Conservation (phyloP, 2,888 invertebrate genomes). For the Lithophane ornitopus region DNA sequence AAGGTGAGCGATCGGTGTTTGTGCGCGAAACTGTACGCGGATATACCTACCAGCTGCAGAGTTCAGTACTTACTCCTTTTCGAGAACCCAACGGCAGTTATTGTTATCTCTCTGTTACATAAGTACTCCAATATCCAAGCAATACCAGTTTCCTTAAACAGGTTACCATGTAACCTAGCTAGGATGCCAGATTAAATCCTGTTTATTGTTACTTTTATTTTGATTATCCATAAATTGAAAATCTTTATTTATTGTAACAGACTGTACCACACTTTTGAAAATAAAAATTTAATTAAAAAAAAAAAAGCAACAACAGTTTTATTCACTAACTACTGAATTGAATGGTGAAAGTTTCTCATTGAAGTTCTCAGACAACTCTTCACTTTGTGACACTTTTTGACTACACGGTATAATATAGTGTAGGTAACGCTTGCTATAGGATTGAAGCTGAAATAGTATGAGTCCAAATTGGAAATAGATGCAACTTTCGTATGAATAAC, state of each 20-base stretch:
- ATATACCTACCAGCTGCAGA: background rate
- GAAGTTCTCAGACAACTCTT: conserved; percentile 4
- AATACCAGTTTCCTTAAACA: too few relatives aligned
- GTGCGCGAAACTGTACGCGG: background rate
- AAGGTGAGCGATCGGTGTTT: conserved; percentile 30
- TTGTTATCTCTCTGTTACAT: background rate
- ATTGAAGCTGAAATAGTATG: background rate
- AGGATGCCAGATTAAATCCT: too few relatives aligned
- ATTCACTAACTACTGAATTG: background rate
- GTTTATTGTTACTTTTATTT: too few relatives aligned
- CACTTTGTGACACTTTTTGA: background rate
- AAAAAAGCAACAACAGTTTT: background rate
- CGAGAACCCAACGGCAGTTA: background rate
- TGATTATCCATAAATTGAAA: too few relatives aligned
- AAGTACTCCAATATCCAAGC: background rate
- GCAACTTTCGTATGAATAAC: background rate
- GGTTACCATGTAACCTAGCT: too few relatives aligned
- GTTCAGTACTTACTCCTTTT: background rate
- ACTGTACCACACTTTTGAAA: too few relatives aligned
- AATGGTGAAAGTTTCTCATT: conserved; percentile 34
- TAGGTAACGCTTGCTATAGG: too few relatives aligned
- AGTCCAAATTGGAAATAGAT: background rate
- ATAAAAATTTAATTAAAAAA: too few relatives aligned
- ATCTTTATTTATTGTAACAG: too few relatives aligned
- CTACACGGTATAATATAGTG: too few relatives aligned